Conservation (phyloP, 2,113 vertebrate genomes). For the Seriola quinqueradiata region DNA sequence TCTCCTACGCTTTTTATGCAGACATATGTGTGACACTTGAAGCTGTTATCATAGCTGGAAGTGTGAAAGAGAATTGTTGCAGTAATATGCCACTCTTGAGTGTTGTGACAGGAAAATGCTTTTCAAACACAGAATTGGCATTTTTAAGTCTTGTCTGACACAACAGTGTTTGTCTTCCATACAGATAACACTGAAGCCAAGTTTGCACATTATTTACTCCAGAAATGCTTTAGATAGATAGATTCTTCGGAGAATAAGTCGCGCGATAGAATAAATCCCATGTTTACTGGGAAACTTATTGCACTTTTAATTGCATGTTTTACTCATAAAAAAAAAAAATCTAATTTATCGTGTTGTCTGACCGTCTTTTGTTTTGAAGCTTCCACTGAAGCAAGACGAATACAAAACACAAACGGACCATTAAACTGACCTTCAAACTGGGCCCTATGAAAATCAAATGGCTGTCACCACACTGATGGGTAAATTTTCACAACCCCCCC, state of each 20-base stretch:
- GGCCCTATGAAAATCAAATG: constrained; percentile 68
- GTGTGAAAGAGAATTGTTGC: constrained; percentile 81
- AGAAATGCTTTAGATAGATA: constrained; percentile 7
- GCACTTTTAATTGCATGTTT: constrained; percentile 70
- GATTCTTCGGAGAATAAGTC: constrained; percentile 34
- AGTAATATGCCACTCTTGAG: constrained; percentile 70
- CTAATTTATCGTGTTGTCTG: constrained; percentile 65
- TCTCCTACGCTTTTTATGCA: constrained; percentile 74
- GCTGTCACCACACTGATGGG: constrained; percentile 66
- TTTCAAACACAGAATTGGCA: constrained; percentile 64
- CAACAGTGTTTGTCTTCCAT: constrained; percentile 45
- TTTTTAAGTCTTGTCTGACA: constrained; percentile 66
- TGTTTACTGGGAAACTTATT: constrained; percentile 43
- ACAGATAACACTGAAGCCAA: constrained; percentile 49
- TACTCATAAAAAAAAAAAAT: constrained; percentile 58
- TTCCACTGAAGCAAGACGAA: constrained; percentile 78
- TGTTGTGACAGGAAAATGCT: constrained; percentile 75
- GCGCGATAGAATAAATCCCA: constrained; percentile 33
- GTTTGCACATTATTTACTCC: constrained; percentile 37
- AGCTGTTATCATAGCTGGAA: constrained; percentile 78
- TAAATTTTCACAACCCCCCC: constrained; percentile 45
- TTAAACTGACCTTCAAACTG: constrained; percentile 82
- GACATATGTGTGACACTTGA: constrained; percentile 81
- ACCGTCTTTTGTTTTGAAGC: constrained; percentile 76
- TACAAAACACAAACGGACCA: constrained; percentile 77